A percentile compares a stretch with the other conserved stretches of the same genome.
Conservation (phyloP, 1,140 invertebrate genomes). For the Rhagoletis zephyria region DNA sequence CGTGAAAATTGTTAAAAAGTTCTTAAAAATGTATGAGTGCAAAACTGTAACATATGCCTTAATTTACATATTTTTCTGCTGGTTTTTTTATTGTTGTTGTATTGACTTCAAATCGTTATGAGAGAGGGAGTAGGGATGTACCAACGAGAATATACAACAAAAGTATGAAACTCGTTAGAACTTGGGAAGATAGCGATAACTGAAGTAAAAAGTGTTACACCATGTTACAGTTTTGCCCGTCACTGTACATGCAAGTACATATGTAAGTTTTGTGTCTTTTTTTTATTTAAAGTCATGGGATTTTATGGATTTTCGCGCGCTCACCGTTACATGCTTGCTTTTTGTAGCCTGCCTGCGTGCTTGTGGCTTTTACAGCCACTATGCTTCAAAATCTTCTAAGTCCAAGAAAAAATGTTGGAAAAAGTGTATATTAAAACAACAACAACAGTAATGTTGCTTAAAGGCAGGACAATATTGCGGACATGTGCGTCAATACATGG, state of each 20-base stretch:
- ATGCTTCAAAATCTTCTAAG: neutral
- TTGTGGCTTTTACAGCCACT: constrained; percentile 26
- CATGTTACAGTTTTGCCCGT: too few relatives aligned
- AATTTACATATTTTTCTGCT: too few relatives aligned
- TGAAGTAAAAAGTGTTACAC: too few relatives aligned
- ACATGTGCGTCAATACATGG: neutral
- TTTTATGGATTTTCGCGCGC: neutral
- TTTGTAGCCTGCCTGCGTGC: neutral
- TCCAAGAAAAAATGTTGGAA: neutral
- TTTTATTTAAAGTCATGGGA: neutral
- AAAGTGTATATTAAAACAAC: neutral
- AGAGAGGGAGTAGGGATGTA: too few relatives aligned
- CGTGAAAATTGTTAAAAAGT: too few relatives aligned
- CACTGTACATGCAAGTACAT: neutral
- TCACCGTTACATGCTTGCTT: neutral
- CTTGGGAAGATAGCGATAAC: too few relatives aligned
- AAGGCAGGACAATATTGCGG: neutral
- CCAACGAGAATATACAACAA: too few relatives aligned
- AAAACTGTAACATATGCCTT: too few relatives aligned
- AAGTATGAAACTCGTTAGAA: too few relatives aligned
- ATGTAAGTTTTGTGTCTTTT: neutral
- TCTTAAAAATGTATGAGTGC: too few relatives aligned
- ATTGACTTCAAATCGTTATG: too few relatives aligned
- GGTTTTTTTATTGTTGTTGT: too few relatives aligned
- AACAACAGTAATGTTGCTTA: neutral